Base-by-base conservation (phyloP, 2,113 vertebrate species). In the Halcyon malimbica region DNA sequence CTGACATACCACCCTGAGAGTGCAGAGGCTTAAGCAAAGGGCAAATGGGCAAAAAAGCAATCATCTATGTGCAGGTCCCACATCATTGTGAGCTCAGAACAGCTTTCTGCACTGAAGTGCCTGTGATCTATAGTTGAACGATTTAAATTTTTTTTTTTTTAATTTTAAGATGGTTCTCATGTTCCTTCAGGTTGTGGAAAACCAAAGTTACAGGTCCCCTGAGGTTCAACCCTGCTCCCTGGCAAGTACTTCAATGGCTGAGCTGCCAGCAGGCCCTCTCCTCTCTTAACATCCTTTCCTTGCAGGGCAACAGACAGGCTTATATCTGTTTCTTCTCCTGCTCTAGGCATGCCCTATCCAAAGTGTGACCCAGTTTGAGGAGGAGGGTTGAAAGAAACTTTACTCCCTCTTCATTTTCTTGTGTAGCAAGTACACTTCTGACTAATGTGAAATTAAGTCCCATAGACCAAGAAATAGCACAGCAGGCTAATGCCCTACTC, bases 1-100 rank as follows among this genome's bases (percentile, higher is more conserved):
- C 46, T 1, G 0, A 56, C 16, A 3, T 5, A 7, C 41, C 4
- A 2, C 25, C 33, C 42, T 0, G 1, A 39, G 41, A 46, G 46
- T 2, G 4, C 67, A 7, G n/a, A 73, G 33, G 41, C 50, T 29
- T 10, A 10, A 14, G 23, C 6, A 4, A 57, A 73, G 74, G 62
- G 25, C 35, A n/a, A 50, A 26, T 0, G n/a, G 17, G 16, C 31
- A 11, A 83, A 67, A 15, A 67, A 56, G 67, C 1, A 1, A 1
- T 35, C 39, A 15, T 16, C 25, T 11, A 69, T 13, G 18, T 63
- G 31, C 11, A 28, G 89, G 41, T 68, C 48, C 13, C 4, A 33
- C 31, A 57, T 23, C 37, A 39, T 3, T 0, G 0, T 1, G 2
- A 69, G 48, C 37, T 51, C 28, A 13, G 46, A 74, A 62, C 2